These are phyloP conservation scores for Latrodectus hesperus DNA, from an alignment of 2,888 invertebrate genomes.

Conservation along the genomic window DNA sequence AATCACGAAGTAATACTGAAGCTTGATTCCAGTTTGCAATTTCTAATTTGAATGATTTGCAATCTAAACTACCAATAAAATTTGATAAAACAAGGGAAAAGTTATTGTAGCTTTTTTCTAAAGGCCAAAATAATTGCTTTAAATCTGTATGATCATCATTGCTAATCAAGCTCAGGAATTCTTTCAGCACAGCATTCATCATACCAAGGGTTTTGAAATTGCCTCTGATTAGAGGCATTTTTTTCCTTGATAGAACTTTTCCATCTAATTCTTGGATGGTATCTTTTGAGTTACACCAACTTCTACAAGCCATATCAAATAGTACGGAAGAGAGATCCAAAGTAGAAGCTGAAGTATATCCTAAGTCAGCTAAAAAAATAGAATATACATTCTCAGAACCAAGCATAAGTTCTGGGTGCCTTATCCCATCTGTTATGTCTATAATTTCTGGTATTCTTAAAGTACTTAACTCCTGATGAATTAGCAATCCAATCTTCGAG, in stretches of 20 bases:
- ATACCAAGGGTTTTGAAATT: conserved; percentile 41
- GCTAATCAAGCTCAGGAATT: conserved; percentile 26
- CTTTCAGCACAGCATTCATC: conserved; percentile 43
- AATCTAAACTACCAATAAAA: conserved; percentile 48
- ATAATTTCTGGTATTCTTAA: conserved; percentile 43
- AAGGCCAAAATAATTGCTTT: conserved; percentile 42
- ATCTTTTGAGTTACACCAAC: conserved; percentile 24
- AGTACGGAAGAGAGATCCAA: conserved; percentile 44
- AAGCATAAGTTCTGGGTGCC: conserved; percentile 41
- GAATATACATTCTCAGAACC: conserved; percentile 56
- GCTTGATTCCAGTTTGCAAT: conserved; percentile 31
- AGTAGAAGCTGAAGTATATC: conserved; percentile 32
- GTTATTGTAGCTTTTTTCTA: neutral
- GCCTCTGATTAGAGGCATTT: conserved; percentile 54
- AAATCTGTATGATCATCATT: conserved; percentile 16
- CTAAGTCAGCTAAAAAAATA: conserved; percentile 58
- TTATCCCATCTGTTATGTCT: conserved; percentile 37
- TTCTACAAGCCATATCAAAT: conserved; percentile 50
- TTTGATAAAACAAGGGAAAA: conserved; percentile 18
- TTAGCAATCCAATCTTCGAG: conserved; percentile 32
- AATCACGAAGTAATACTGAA: conserved; percentile 20
- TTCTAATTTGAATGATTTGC: conserved; percentile 30
- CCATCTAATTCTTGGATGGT: conserved; percentile 32
- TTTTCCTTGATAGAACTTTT: conserved; percentile 36
- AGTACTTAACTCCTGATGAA: conserved; percentile 43